Evolutionary conservation across 2,888 invertebrate genomes (phyloP), one percentile per base, ranked within the genome.

Genomic region (Actias luna): DNA sequence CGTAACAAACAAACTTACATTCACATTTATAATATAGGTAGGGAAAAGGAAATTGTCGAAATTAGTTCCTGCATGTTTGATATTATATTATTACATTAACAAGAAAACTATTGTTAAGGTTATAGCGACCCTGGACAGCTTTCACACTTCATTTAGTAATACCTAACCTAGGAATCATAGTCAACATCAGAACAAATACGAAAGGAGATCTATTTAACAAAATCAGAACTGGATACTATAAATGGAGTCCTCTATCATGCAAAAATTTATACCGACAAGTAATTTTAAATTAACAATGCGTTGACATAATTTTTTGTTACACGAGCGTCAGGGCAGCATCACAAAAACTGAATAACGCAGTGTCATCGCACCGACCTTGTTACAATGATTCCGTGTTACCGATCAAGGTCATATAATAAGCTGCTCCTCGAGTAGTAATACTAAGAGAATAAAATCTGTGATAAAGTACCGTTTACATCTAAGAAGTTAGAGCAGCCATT

Each of bases 301-400:
- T 50, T 50, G 46, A 50, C 25, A 25, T 1, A 7, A n/a, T 12
- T 55, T 55, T 55, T 55, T 55, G 27, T 36, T 42, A 42, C 3
- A 42, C 7, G 59, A 29, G n/a, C 1, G 55, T 29, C 55, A 55
- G 12, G 5, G n/a, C 16, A 55, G 27, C 16, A 7, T 29, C 12
- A 55, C 75, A 79, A 86, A 87, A 86, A 83, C 69, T 74, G 59
- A 12, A 63, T 67, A 69, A 67, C 66, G 73, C 75, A 77, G 74
- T 84, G 81, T 84, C 85, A 84, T 84, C 83, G 69, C 63, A 68
- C 62, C 72, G 82, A 78, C 87, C 87, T 88, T 81, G 87, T 69
- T 65, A 65, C 68, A 67, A 69, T 75, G 75, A 85, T 85, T 88
- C 85, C 85, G 87, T 76, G 78, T 85, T 82, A 74, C 69, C 67